phyloP scores from a whole-genome alignment of 2,113 vertebrate genomes.

The Larimichthys polyactis region DNA sequence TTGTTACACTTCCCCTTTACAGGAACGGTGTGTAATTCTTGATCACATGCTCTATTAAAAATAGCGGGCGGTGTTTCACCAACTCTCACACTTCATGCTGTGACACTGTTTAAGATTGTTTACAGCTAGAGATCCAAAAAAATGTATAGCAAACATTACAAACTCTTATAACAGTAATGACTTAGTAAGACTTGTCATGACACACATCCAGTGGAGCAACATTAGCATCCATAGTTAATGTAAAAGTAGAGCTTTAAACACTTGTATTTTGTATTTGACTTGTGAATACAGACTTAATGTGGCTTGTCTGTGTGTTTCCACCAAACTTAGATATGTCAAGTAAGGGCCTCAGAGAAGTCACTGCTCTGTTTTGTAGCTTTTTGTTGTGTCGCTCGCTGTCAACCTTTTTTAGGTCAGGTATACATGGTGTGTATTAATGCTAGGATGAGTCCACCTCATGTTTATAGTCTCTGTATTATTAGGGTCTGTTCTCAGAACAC shows the following conservation, averaged over 20 bases:
- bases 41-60: no score
- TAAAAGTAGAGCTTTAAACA: not conserved
- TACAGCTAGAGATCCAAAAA: no score
- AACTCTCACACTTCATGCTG: no score
- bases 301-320: not conserved
- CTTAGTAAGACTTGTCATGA: no score
- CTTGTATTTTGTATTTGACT: not conserved
- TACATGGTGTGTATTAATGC: not conserved
- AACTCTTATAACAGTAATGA: no score
- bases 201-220: no score
- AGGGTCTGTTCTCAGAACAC: not conserved
- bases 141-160: no score
- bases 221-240: not conserved
- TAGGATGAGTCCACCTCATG: not conserved
- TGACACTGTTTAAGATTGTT: no score
- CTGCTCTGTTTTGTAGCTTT: conserved; percentile 5
- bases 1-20: no score
- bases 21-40: no score
- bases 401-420: not conserved
- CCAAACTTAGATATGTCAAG: conserved; percentile 12
- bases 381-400: not conserved
- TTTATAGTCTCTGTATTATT: not conserved
- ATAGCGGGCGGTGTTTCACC: no score
- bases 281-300: not conserved
- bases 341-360: conserved; percentile 4